phyloP scores from a whole-genome alignment of 2,797 vertebrate genomes.

The Phoeniculus purpureus region DNA sequence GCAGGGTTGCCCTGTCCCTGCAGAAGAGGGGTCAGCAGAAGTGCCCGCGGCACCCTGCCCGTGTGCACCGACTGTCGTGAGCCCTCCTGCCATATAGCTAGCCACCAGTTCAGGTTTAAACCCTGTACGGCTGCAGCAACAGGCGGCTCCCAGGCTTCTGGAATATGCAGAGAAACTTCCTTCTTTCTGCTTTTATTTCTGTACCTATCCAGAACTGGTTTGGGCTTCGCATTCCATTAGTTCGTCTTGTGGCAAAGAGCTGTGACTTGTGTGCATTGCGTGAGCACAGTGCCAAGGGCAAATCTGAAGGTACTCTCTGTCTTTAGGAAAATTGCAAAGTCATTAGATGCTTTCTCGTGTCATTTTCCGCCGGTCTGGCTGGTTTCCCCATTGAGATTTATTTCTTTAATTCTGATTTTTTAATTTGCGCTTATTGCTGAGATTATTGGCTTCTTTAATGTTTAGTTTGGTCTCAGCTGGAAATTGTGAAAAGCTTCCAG shows the following conservation, averaged over 20 bases:
- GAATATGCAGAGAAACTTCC: rapidly evolving
- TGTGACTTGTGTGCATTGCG: rapidly evolving
- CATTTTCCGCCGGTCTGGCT: rapidly evolving
- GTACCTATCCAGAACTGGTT: rapidly evolving
- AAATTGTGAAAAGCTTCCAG: neutral
- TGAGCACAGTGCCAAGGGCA: neutral
- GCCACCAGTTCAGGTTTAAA: rapidly evolving
- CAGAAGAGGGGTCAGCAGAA: neutral
- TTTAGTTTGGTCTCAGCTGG: neutral
- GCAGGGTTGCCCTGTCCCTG: neutral
- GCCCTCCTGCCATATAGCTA: rapidly evolving
- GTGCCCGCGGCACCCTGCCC: neutral
- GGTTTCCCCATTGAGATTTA: neutral
- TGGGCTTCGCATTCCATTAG: rapidly evolving
- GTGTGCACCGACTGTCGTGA: rapidly evolving
- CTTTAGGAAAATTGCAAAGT: conserved; percentile 51
- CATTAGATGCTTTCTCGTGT: conserved; percentile 29
- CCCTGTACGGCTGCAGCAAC: neutral
- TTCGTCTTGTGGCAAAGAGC: neutral
- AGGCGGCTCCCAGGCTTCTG: neutral
- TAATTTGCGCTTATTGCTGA: neutral
- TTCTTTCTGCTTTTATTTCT: no score
- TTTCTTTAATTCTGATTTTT: rapidly evolving
- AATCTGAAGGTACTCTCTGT: neutral
- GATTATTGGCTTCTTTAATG: neutral